Evolutionary conservation across 2,888 invertebrate genomes (phyloP).

Genomic region (Cataglyphis cursor): DNA sequence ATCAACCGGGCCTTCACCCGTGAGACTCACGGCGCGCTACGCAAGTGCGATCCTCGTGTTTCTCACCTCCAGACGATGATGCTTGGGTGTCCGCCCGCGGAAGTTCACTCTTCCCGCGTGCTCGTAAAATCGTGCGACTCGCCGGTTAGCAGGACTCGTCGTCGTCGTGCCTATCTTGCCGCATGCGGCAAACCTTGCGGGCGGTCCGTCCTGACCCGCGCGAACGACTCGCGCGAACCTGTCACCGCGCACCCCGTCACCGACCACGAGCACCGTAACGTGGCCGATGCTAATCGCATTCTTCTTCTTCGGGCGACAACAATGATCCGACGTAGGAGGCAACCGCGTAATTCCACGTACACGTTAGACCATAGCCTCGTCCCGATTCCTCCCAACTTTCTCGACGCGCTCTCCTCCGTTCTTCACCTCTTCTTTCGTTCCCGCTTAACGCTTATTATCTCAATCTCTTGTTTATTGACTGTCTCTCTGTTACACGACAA

Average conservation of each 20-base stretch:
- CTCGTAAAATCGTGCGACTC: slow-evolving; percentile 13
- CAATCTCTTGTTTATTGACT: slow-evolving; percentile 36
- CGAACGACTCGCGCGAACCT: slow-evolving; percentile 19
- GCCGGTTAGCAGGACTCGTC: slow-evolving; percentile 44
- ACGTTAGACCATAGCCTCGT: slow-evolving; percentile 17
- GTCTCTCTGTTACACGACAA: slow-evolving; percentile 54
- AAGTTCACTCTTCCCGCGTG: slow-evolving; percentile 28
- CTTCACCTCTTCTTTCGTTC: not conserved
- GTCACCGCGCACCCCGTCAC: slow-evolving; percentile 19
- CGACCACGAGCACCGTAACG: slow-evolving; percentile 40
- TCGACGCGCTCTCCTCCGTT: not conserved
- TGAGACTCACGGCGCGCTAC: slow-evolving; percentile 22
- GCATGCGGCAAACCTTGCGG: slow-evolving; percentile 50
- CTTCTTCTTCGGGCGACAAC: slow-evolving; percentile 38
- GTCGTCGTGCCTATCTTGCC: slow-evolving; percentile 20
- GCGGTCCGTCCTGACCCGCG: slow-evolving; percentile 45
- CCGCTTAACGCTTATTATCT: slow-evolving; percentile 26
- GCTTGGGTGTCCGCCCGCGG: not conserved
- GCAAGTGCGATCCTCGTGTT: slow-evolving; percentile 28
- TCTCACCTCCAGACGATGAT: slow-evolving; percentile 16
- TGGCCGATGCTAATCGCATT: slow-evolving; percentile 40
- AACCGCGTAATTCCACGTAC: slow-evolving; percentile 32
- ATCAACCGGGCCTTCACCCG: slow-evolving; percentile 56
- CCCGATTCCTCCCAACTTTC: not conserved
- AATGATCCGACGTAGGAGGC: not conserved